Percentiles rank a stretch among this genome's conserved stretches.
Conservation (phyloP, 1,140 invertebrate species). For the Scaptomyza pallida region DNA sequence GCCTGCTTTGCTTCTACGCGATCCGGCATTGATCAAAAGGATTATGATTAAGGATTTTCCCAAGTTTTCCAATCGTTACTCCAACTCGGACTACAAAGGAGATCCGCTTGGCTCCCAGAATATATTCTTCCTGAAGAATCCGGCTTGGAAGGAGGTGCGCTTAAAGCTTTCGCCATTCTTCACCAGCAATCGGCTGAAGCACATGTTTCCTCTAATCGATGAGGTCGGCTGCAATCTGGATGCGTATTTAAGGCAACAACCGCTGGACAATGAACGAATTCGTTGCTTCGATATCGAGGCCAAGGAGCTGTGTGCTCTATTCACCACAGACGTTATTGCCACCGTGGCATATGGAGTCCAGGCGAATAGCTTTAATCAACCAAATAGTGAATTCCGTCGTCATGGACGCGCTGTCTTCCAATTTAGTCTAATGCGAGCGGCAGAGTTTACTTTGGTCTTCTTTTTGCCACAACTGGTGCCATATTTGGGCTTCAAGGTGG, state of each 20-base stretch:
- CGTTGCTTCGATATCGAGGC: constrained; percentile 73
- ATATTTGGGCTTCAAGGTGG: constrained; percentile 69
- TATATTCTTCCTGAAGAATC: constrained; percentile 78
- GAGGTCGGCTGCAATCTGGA: constrained; percentile 79
- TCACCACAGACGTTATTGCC: constrained; percentile 87
- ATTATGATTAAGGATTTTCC: constrained; percentile 85
- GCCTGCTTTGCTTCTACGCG: constrained; percentile 85
- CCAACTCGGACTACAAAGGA: constrained; percentile 85
- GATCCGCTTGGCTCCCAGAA: constrained; percentile 75
- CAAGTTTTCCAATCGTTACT: constrained; percentile 76
- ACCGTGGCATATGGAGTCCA: constrained; percentile 87
- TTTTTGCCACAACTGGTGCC: constrained; percentile 80
- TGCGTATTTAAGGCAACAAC: constrained; percentile 60
- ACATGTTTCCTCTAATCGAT: constrained; percentile 85
- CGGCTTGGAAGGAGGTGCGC: constrained; percentile 85
- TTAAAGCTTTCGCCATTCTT: constrained; percentile 86
- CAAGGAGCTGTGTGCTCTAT: constrained; percentile 85
- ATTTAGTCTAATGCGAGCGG: constrained; percentile 85
- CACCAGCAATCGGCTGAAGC: constrained; percentile 85
- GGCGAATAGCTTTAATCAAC: constrained; percentile 85
- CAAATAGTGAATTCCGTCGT: constrained; percentile 84
- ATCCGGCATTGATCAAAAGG: constrained; percentile 85
- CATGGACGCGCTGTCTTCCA: constrained; percentile 85
- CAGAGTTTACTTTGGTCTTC: constrained; percentile 85
- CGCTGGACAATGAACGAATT: constrained; percentile 56